These are phyloP conservation scores for Poeciliopsis turrubarensis DNA, from an alignment of 2,113 vertebrate species.

Conservation along the genomic window DNA sequence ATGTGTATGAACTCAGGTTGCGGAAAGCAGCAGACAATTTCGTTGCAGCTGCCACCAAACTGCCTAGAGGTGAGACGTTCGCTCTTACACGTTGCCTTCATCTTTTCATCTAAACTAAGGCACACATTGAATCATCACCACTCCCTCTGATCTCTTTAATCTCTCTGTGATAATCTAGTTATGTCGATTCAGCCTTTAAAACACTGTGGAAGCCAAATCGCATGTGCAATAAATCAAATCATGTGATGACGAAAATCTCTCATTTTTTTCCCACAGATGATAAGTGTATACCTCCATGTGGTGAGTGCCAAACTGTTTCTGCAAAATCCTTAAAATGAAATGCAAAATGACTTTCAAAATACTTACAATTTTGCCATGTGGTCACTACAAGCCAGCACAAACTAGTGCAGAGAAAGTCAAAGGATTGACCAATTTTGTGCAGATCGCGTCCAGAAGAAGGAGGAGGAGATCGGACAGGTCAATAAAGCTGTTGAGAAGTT, in stretches of 20 bases:
- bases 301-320: conserved; percentile 58
- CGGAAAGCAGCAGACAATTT: conserved; percentile 76
- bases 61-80: conserved; percentile 79
- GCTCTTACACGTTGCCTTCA: conserved; percentile 49
- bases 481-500: not conserved
- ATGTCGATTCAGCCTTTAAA: conserved; percentile 44
- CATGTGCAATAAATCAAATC: conserved; percentile 2
- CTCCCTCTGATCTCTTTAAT: conserved; percentile 55
- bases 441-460: not conserved
- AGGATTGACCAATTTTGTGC: not conserved
- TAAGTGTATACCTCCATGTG: conserved; percentile 78
- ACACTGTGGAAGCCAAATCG: conserved; percentile 11
- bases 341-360: not conserved
- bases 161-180: conserved; percentile 46
- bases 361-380: not conserved
- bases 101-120: conserved; percentile 56
- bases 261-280: conserved; percentile 61
- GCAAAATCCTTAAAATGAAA: not conserved
- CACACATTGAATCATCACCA: conserved; percentile 56
- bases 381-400: not conserved
- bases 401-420: not conserved
- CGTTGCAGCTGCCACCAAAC: conserved; percentile 72
- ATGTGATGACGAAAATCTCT: not conserved
- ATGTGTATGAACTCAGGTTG: conserved; percentile 68
- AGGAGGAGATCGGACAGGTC: not conserved